Conservation (phyloP, 2,113 vertebrate genomes). For the Muntiacus muntjak region DNA sequence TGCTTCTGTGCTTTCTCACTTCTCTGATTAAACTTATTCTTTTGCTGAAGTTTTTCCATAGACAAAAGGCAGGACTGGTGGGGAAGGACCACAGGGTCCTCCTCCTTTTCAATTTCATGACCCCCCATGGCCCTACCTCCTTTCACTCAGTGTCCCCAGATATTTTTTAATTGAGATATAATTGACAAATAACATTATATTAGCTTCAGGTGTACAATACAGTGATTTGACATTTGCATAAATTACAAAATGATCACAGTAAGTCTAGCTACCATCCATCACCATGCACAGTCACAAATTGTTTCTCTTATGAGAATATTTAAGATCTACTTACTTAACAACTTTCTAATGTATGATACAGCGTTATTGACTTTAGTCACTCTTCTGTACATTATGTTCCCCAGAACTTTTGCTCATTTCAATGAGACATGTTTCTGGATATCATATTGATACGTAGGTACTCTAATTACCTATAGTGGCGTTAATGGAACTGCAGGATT, state of each 20-base stretch:
- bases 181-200: neutral
- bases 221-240: neutral
- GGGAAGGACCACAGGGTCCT: neutral
- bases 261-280: neutral
- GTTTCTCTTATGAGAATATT: neutral
- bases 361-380: neutral
- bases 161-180: neutral
- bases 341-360: neutral
- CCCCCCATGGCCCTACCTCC: fast-evolving
- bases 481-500: neutral
- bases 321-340: neutral
- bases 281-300: neutral
- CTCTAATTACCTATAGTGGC: neutral
- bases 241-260: neutral
- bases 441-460: neutral
- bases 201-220: neutral
- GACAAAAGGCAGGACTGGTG: neutral
- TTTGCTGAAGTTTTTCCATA: neutral
- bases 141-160: neutral
- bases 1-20: neutral
- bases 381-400: neutral
- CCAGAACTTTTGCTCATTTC: neutral
- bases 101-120: neutral
- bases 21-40: neutral
- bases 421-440: neutral